phyloP scores from a whole-genome alignment of 2,888 invertebrate genomes.

The Heliconius charithonia region DNA sequence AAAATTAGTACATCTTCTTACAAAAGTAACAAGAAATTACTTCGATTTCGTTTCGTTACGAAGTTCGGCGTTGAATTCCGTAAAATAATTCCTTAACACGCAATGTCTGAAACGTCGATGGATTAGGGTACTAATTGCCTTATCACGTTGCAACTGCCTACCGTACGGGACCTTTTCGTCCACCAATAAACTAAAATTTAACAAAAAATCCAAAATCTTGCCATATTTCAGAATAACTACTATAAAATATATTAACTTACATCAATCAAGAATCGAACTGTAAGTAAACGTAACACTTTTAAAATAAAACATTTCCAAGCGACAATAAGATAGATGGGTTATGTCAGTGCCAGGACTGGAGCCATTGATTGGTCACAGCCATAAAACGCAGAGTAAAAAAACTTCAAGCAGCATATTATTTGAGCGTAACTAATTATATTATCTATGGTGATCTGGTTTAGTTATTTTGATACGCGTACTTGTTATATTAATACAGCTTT shows the following conservation, averaged over 20 bases:
- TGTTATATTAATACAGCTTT: background rate
- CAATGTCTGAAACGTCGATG: too few species aligned
- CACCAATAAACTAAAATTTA: background rate
- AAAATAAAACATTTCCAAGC: background rate
- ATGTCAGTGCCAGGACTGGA: slow-evolving; percentile 17
- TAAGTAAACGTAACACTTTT: background rate
- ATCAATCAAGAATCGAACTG: background rate
- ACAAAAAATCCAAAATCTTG: background rate
- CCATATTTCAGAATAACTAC: background rate
- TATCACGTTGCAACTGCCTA: too few species aligned
- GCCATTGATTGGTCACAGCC: slow-evolving; percentile 47
- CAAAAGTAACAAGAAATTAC: too few species aligned
- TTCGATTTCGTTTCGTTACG: too few species aligned
- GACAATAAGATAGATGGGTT: slow-evolving; percentile 7
- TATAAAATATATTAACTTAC: background rate
- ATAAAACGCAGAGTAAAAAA: slow-evolving; percentile 58
- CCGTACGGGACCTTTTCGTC: too few species aligned
- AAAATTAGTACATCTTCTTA: background rate
- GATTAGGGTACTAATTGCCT: too few species aligned
- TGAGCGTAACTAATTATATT: slow-evolving; percentile 52
- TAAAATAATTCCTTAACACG: too few species aligned
- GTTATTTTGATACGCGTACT: background rate
- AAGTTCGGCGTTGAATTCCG: too few species aligned
- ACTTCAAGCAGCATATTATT: slow-evolving; percentile 41
- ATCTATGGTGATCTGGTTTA: slow-evolving; percentile 42